Evolutionary conservation across 2,797 vertebrate species (phyloP).

Genomic region (Saxicola maurus): DNA sequence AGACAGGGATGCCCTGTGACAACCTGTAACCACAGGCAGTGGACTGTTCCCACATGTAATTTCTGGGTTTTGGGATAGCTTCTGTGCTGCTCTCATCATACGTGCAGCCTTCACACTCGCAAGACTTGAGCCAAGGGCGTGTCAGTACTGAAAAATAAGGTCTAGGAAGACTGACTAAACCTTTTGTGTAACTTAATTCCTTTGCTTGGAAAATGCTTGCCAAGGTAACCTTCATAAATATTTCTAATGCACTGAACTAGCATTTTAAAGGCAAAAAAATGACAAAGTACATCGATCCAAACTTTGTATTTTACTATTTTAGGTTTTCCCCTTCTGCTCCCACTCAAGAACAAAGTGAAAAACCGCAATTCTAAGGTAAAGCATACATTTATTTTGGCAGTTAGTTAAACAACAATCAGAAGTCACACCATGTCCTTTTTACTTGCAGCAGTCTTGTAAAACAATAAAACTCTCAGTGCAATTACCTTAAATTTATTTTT

Average conservation of each 20-base stretch:
- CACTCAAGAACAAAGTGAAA: slow-evolving; percentile 25
- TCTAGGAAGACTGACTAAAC: slow-evolving; percentile 37
- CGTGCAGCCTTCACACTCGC: neutral
- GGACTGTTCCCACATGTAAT: neutral
- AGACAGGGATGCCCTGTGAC: neutral
- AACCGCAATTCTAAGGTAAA: neutral
- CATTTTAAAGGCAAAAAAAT: slow-evolving; percentile 42
- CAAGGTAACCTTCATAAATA: slow-evolving; percentile 52
- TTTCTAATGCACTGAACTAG: slow-evolving; percentile 22
- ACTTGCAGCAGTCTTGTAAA: slow-evolving; percentile 43
- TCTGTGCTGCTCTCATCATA: neutral
- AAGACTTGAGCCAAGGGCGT: neutral
- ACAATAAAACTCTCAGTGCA: slow-evolving; percentile 61
- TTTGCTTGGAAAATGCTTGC: slow-evolving; percentile 42
- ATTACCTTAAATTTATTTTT: slow-evolving; percentile 70
- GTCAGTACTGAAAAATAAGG: slow-evolving; percentile 33
- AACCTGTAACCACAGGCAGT: neutral
- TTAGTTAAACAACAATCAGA: slow-evolving; percentile 55
- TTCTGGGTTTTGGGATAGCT: neutral
- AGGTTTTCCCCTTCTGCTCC: slow-evolving; percentile 4
- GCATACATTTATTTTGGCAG: slow-evolving; percentile 44
- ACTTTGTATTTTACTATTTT: slow-evolving; percentile 25
- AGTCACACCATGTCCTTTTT: slow-evolving; percentile 54
- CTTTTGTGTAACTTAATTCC: slow-evolving; percentile 45
- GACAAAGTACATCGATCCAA: slow-evolving; percentile 9